Conservation (phyloP, 2,888 invertebrate species). For the Polydesmus complanatus region DNA sequence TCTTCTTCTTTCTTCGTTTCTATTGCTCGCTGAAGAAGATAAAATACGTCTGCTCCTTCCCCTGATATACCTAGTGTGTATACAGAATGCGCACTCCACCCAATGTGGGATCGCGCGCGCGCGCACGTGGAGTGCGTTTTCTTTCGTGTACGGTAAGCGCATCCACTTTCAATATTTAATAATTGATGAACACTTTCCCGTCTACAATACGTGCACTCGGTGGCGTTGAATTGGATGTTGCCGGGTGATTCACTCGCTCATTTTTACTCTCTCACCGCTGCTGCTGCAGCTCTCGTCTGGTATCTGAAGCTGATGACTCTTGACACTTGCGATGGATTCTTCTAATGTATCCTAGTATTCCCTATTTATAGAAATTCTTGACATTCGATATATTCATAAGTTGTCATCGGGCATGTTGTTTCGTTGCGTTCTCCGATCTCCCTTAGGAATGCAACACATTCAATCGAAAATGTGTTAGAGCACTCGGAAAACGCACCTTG, state of each 20-base stretch:
- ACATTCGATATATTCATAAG: neutral
- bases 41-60: neutral
- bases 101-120: no score
- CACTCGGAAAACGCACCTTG: no score
- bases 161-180: neutral
- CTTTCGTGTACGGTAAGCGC: neutral
- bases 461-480: no score
- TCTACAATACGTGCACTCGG: no score
- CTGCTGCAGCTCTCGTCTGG: no score
- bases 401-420: neutral
- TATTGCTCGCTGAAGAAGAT: neutral
- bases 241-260: no score
- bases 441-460: no score
- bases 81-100: no score
- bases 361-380: neutral
- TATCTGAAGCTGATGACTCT: neutral
- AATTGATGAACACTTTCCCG: neutral
- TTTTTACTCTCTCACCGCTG: no score
- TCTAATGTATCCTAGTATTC: neutral
- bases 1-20: neutral
- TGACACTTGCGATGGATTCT: neutral
- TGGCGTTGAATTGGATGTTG: no score
- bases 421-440: neutral
- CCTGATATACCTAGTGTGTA: neutral
- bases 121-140: no score